These are phyloP conservation scores for Merluccius polli DNA, from an alignment of 2,797 vertebrate genomes.

Conservation along the genomic window DNA sequence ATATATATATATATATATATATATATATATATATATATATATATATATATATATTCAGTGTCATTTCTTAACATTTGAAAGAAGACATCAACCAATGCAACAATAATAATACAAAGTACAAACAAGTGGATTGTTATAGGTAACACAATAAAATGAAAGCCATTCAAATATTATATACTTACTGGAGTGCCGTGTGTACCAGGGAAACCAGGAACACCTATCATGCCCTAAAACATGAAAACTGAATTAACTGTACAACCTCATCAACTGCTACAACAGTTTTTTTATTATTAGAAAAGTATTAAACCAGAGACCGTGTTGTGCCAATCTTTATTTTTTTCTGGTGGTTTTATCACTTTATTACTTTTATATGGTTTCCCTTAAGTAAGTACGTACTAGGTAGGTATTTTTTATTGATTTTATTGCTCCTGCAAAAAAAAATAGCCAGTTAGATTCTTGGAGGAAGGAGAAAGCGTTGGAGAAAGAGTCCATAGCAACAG, in stretches of 20 bases:
- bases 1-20: too few relatives aligned
- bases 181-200: constrained; percentile 57
- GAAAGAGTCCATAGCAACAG: too few relatives aligned
- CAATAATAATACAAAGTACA: not conserved
- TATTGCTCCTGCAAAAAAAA: too few relatives aligned
- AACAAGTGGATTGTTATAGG: not conserved
- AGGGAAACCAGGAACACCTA: constrained; percentile 56
- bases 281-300: not conserved
- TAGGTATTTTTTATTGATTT: too few relatives aligned
- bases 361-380: not conserved
- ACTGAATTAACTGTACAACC: not conserved
- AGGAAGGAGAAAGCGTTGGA: too few relatives aligned
- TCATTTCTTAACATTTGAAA: not conserved
- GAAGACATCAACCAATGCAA: not conserved
- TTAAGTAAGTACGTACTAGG: too few relatives aligned
- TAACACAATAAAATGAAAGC: not conserved
- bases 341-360: not conserved
- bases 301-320: not conserved
- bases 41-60: too few relatives aligned
- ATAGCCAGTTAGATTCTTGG: too few relatives aligned
- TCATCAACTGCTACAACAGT: not conserved
- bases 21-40: too few relatives aligned
- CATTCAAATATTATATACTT: constrained; percentile 39
- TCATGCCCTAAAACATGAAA: constrained; percentile 53
- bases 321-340: not conserved